Base-by-base conservation (phyloP, 2,113 vertebrate genomes). In the Orcinus orca region DNA sequence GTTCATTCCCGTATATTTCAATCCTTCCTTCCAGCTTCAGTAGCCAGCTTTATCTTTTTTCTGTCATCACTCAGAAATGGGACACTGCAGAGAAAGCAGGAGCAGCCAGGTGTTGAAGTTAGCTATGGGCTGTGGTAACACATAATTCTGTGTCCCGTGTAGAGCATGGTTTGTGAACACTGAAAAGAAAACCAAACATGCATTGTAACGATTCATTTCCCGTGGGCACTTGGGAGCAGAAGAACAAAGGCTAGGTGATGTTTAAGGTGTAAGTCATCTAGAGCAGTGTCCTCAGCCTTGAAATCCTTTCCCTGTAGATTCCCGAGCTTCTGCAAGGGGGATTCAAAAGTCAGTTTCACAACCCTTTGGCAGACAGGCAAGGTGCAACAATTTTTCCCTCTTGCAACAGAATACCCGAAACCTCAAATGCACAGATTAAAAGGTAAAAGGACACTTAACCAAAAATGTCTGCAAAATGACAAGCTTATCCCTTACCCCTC, bases 391-490 rank as follows among this genome's bases (percentile, higher is more conserved):
- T 14, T 6, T 63, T 82, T 95, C 20, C 4, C 87, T 23, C n/a
- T 60, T 85, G 50, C 55, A 68, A 47, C n/a, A 82, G 89, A 84
- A 26, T 0, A 0, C 62, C 95, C 2, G 8, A 83, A 92, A 85
- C 58, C 44, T 81, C 63, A 36, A 31, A 58, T 20, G 87, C 62
- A 53, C 31, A 97, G 97, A 98, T 96, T 90, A 93, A 95, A 91
- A 92, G 63, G 82, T 73, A 84, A 98, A 96, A 71, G 95, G 96
- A 88, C 31, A 29, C 90, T 95, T 88, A 47, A 80, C 84, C 25
- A 6, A 0, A 76, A 83, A 41, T 8, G 85, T 88, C 92, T 71
- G 47, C 93, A 70, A 60, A 79, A 36, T 23, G 88, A 80, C 70
- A 67, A 86, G 92, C 44, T 26, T 81, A 53, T 96, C 94, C 60